These are phyloP conservation scores for Ctenopoma kingsleyae DNA, from an alignment of 2,797 vertebrate species.

Conservation along the genomic window DNA sequence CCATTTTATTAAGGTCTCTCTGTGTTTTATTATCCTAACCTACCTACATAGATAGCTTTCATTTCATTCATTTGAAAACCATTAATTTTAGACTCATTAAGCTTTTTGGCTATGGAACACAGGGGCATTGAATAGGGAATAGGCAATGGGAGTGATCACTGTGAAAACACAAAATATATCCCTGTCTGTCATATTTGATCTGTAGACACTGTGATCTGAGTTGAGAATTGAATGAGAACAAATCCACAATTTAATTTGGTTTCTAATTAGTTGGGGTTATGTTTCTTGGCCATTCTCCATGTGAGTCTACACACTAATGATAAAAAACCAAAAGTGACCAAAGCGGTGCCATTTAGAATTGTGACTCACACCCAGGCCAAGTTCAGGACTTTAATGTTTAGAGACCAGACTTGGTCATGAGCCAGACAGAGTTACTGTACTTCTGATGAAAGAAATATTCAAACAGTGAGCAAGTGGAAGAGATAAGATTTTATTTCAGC, in stretches of 20 bases:
- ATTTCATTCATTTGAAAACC: conserved; percentile 23
- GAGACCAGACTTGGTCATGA: conserved; percentile 34
- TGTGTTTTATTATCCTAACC: not conserved
- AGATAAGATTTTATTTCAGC: conserved; percentile 70
- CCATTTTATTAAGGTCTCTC: not conserved
- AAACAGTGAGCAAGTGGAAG: conserved; percentile 49
- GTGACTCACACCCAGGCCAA: conserved; percentile 3
- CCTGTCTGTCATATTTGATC: conserved; percentile 41
- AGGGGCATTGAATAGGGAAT: conserved; percentile 23
- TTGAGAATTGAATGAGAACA: conserved; percentile 26
- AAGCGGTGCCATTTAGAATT: conserved; percentile 14
- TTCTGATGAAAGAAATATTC: conserved; percentile 49
- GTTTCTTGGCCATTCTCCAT: conserved; percentile 15
- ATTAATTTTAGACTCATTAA: conserved; percentile 70
- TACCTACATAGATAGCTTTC: conserved; percentile 2
- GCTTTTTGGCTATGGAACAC: conserved; percentile 35
- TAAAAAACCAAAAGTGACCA: conserved; percentile 36
- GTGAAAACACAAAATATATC: conserved; percentile 24
- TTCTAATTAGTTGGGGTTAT: conserved; percentile 22
- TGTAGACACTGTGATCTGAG: not conserved
- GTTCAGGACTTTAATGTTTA: conserved; percentile 32
- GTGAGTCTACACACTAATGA: conserved; percentile 14
- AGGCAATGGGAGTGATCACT: not conserved
- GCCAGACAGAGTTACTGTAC: conserved; percentile 42
- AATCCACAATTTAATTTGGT: conserved; percentile 28